A percentile compares a stretch with the other conserved stretches of the same genome.
phyloP scores from a whole-genome alignment of 2,888 invertebrate species.

The Lydus trimaculatus region DNA sequence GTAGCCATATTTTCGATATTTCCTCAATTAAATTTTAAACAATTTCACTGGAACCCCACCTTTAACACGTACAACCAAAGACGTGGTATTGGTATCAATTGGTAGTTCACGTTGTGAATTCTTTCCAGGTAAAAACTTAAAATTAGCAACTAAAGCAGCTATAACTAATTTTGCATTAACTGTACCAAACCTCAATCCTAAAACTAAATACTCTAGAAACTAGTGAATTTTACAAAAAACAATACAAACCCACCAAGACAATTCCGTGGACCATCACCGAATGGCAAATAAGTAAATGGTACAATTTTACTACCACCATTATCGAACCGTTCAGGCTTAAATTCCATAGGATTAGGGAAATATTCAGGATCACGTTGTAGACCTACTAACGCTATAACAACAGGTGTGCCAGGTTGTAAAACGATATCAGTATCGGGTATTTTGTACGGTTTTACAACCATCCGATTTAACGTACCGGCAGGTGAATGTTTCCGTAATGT shows the following conservation, averaged over 20 bases:
- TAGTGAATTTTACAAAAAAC: background rate
- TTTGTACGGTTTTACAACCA: conserved; percentile 26
- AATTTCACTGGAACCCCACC: too few relatives aligned
- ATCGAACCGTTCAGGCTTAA: conserved; percentile 23
- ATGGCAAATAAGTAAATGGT: conserved; percentile 23
- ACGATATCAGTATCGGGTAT: conserved; percentile 27
- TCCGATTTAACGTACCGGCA: conserved; percentile 26
- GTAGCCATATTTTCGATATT: too few relatives aligned
- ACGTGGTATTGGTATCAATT: too few relatives aligned
- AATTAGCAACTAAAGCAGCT: conserved; percentile 19
- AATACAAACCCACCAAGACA: conserved; percentile 18
- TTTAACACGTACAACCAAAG: too few relatives aligned
- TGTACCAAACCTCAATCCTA: conserved; percentile 18
- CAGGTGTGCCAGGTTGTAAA: conserved; percentile 21
- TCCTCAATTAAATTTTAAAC: too few relatives aligned
- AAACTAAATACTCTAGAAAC: conserved; percentile 4
- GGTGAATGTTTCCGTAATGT: conserved; percentile 31
- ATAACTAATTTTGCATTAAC: conserved; percentile 19
- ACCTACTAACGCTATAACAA: conserved; percentile 21
- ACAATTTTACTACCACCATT: background rate
- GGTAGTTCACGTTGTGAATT: too few relatives aligned
- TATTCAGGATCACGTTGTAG: conserved; percentile 24
- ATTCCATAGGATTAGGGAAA: conserved; percentile 26
- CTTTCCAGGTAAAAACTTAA: conserved; percentile 17
- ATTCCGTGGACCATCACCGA: conserved; percentile 26